Base-by-base conservation (phyloP, 2,888 invertebrate species). In the Polymixis flavicincta region DNA sequence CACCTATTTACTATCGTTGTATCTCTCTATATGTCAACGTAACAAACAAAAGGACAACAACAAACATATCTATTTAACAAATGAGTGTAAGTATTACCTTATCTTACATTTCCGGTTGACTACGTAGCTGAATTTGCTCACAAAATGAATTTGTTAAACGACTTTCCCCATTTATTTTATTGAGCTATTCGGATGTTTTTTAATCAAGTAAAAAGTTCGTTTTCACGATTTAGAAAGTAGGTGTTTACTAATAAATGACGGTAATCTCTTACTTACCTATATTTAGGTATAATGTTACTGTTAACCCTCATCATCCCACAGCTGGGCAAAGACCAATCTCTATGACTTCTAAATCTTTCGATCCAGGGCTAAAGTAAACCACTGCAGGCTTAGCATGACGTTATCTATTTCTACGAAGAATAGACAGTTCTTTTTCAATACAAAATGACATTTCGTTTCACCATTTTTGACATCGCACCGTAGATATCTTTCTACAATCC, bases 81-180 rank as follows among this genome's bases (percentile, higher is more conserved):
- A 85, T 83, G 90, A 52, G 63, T 90, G 87, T 90, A 89, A 86
- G 89, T 89, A 88, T 88, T 84, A 89, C 89, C 91, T 93, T 94
- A 94, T 94, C 94, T 91, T 87, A 78, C 83, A 88, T 91, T 94
- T 94, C 93, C 94, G 92, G 91, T 91, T 90, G 92, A 90, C 88
- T 93, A 90, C 88, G 89, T 91, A 89, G 90, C 90, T 88, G 87
- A 91, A 92, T 91, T 90, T 88, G 87, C 84, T 88, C 88, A 78
- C 84, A 74, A 90, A 90, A 93, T 92, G 90, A 92, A 92, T 93
- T 92, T 90, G 90, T 90, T 91, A 91, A 92, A 90, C 88, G 90
- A 87, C 87, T 89, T 86, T 81, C 84, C 82, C 88, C 90, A 91
- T 92, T 92, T 90, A 90, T 91, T 92, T 91, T 89, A 90, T 91